Base-by-base conservation (phyloP, 2,797 vertebrate species). In the Melanogrammus aeglefinus region DNA sequence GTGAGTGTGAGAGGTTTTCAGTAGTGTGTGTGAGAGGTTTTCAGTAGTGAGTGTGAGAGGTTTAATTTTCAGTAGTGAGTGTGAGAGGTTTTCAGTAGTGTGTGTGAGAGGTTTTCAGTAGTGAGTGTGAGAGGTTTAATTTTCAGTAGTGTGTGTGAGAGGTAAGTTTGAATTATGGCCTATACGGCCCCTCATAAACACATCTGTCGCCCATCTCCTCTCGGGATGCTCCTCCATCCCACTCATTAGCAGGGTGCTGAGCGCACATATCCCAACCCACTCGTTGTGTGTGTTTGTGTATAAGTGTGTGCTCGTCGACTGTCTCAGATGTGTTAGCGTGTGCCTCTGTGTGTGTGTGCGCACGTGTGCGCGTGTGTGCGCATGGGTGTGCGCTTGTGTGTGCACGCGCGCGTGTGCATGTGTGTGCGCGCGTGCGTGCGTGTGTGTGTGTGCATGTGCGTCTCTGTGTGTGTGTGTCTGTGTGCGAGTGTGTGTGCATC, bases 401-500 rank as follows among this genome's bases (percentile, higher is more conserved):
- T 33, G 31, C n/a, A n/a, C n/a, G n/a, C n/a, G n/a, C n/a, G n/a
- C n/a, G n/a, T 33, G 31, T 4, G 6, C n/a, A 33, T 73, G 33
- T 36, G 33, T 73, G 31, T 3, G 31, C 4, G 31, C 12, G 18
- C 39, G 35, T 73, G 72, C 39, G 72, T 21, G 18, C 36, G 69
- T 33, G 69, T 71, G 69, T 73, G 72, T 38, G 72, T n/a, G 35
- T 36, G 33, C 38, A 18, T 36, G 72, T 73, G 33, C 21, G 33
- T 73, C 33, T 38, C 35, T 73, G 72, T 38, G 72, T 21, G 71
- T 72, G 31, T 75, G 14, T 24, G 12, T 36, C 36, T 80, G 66
- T 80, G 47, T 16, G 76, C 51, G 9, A 41, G 76, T 78, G 75
- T 21, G 36, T 75, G 66, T 66, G 74, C 78, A 79, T 79, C n/a